Evolutionary conservation across 2,888 invertebrate genomes (phyloP).

Genomic region (Shargacucullia verbasci): DNA sequence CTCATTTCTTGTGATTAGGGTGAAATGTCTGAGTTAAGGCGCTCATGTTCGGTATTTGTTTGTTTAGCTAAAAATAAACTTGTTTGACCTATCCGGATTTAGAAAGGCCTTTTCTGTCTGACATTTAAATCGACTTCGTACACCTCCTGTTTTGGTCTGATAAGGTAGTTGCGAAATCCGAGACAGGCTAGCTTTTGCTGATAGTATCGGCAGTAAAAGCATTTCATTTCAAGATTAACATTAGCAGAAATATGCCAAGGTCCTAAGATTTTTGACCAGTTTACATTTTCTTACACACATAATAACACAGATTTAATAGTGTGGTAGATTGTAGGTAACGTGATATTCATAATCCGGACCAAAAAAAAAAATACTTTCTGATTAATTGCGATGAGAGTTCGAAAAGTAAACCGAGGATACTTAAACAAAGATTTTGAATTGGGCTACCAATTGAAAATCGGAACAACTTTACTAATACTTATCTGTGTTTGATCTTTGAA

Average conservation of each 20-base stretch:
- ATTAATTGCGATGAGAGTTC: too few species aligned
- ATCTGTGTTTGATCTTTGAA: constrained; percentile 17
- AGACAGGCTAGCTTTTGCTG: background rate
- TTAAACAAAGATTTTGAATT: background rate
- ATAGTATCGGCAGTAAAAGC: background rate
- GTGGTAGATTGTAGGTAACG: too few species aligned
- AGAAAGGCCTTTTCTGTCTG: constrained; percentile 1
- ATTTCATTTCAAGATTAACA: too few species aligned
- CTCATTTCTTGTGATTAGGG: constrained; percentile 1
- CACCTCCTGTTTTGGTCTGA: background rate
- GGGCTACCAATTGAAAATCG: background rate
- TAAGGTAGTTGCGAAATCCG: background rate
- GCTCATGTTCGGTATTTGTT: constrained; percentile 20
- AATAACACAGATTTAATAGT: too few species aligned
- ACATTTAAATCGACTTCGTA: constrained; percentile 4
- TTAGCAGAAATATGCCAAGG: too few species aligned
- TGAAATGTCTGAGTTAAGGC: background rate
- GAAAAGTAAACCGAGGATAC: too few species aligned
- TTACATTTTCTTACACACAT: too few species aligned
- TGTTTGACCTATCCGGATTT: constrained; percentile 4
- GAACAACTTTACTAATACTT: constrained; percentile 13
- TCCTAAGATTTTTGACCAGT: too few species aligned
- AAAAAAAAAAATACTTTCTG: too few species aligned
- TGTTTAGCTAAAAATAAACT: constrained; percentile 24
- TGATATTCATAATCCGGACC: too few species aligned